Evolutionary conservation across 2,888 invertebrate species (phyloP), one percentile per base, ranked within the genome.

Genomic region (Euproctis similis): DNA sequence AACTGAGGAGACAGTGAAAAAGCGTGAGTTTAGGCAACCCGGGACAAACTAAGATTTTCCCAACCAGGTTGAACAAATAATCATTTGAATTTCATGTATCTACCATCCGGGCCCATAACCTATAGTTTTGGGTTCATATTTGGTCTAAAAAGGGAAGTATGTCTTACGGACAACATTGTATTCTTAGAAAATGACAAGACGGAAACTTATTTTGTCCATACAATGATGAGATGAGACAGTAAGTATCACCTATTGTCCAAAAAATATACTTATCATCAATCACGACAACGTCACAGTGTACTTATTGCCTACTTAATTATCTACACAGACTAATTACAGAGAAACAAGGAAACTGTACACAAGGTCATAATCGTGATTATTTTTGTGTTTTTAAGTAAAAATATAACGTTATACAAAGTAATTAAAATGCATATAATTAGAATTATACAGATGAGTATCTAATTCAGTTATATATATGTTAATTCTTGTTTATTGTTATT

Each of bases 271-370:
- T 48, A 43, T 43, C 47, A 48, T 41, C 32, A 35, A n/a, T 33
- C 27, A 16, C 30, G 23, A 26, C 36, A 42, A 32, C 46, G 39
- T 37, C 26, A 48, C 30, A 35, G 35, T 35, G 22, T 21, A 30
- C 30, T 23, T 27, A 34, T 30, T 26, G n/a, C n/a, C n/a, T n/a
- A n/a, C 17, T 35, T 48, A 50, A 48, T 48, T 48, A 50, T 11
- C 22, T 26, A 36, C 26, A 25, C 30, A 46, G 18, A 32, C 33
- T 53, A 59, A 59, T 59, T 58, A 58, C 35, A 16, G 16, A 42
- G n/a, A 39, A 31, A 44, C 37, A 43, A 49, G 57, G 57, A 55
- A 55, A 48, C 53, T 43, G n/a, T n/a, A 39, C 19, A 25, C 61
- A 57, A 60, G 61, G 60, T 42, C 55, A 35, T 30, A 23, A 7